A percentile compares a stretch with the other conserved stretches of the same genome.
phyloP scores from a whole-genome alignment of 2,113 vertebrate genomes.

The Grammomys surdaster region DNA sequence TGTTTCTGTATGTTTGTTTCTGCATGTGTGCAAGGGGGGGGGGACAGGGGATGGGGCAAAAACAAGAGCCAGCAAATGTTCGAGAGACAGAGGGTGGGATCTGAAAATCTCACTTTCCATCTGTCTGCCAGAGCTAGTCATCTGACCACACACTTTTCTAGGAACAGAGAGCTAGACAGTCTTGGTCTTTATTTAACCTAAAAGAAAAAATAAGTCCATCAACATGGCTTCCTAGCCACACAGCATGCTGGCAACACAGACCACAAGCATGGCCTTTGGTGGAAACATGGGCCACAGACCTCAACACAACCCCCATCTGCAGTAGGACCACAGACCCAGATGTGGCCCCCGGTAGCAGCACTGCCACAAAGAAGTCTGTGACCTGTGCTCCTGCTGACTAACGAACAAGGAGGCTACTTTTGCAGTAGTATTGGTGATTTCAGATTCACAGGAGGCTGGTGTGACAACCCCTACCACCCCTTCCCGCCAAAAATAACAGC shows the following conservation, averaged over 20 bases:
- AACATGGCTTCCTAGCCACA: neutral
- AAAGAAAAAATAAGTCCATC: neutral
- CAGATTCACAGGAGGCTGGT: neutral
- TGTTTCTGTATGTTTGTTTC: no score
- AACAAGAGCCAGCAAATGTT: no score
- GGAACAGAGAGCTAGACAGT: neutral
- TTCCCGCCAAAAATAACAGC: neutral
- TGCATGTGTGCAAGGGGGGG: no score
- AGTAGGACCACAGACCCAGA: neutral
- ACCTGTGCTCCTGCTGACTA: neutral
- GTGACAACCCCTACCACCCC: neutral
- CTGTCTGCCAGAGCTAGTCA: neutral
- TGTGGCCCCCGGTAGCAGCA: neutral
- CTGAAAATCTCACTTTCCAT: neutral
- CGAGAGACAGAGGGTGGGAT: neutral
- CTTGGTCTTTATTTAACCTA: neutral
- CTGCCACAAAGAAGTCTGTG: neutral
- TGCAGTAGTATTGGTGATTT: neutral
- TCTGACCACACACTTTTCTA: neutral
- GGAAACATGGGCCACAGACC: neutral
- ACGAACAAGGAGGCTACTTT: neutral
- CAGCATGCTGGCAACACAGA: neutral
- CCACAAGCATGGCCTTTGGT: neutral
- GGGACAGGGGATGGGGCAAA: no score
- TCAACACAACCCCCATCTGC: neutral